A percentile compares a stretch with the other conserved stretches of the same genome.
phyloP scores from a whole-genome alignment of 2,797 vertebrate species.

The Darevskia mixta region DNA sequence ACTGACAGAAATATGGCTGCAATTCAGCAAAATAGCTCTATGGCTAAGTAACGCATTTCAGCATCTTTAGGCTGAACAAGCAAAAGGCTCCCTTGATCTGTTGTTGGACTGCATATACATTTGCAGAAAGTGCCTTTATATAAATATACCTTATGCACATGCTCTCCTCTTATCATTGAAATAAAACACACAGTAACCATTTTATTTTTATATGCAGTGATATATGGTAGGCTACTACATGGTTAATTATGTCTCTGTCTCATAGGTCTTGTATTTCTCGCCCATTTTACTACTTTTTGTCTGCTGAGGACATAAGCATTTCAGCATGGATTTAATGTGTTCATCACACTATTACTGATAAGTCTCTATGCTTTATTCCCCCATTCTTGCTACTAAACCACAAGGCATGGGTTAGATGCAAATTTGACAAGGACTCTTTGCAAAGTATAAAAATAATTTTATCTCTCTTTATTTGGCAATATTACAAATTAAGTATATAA shows the following conservation, averaged over 20 bases:
- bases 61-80: slow-evolving; percentile 51
- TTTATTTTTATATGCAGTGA: background rate
- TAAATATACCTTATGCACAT: slow-evolving; percentile 12
- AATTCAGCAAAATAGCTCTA: slow-evolving; percentile 81
- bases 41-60: slow-evolving; percentile 66
- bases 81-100: background rate
- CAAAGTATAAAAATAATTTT: slow-evolving; percentile 31
- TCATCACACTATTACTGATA: fast-evolving
- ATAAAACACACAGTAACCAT: background rate
- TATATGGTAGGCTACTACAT: fast-evolving
- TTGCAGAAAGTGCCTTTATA: slow-evolving; percentile 49
- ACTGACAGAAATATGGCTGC: slow-evolving; percentile 91
- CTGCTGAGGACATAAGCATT: slow-evolving; percentile 23
- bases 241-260: slow-evolving; percentile 38
- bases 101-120: fast-evolving
- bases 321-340: fast-evolving
- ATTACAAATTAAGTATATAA: background rate
- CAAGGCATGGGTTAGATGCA: background rate
- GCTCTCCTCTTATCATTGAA: background rate
- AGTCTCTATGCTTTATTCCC: slow-evolving; percentile 15
- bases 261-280: slow-evolving; percentile 16
- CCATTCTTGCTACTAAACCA: background rate
- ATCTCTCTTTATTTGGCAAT: fast-evolving
- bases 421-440: background rate
- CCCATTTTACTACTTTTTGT: background rate